Conservation (phyloP, 1,140 invertebrate species). For the Physella acuta region DNA sequence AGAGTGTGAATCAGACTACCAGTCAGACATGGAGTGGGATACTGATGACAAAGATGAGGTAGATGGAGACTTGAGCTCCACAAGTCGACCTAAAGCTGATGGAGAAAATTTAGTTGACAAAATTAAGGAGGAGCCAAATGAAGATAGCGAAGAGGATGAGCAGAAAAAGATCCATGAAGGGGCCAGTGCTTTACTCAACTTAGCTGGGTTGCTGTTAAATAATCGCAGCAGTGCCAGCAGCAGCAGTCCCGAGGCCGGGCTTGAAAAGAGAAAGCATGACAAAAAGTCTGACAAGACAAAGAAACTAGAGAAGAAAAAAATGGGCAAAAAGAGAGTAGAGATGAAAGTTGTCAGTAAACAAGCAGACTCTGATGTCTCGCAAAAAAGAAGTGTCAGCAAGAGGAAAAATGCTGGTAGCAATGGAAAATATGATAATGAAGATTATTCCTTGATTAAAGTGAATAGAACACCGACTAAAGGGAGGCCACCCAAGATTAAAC, state of each 20-base stretch:
- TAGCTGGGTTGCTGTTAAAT: constrained; percentile 65
- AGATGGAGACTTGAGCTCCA: constrained; percentile 32
- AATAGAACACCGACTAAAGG: neutral
- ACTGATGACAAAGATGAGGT: constrained; percentile 43
- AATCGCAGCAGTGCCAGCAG: neutral
- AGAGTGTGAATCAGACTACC: constrained; percentile 36
- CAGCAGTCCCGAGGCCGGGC: neutral
- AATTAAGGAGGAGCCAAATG: neutral
- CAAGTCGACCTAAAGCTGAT: constrained; percentile 17
- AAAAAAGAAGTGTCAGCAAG: constrained; percentile 10
- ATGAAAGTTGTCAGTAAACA: neutral
- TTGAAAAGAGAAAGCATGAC: neutral
- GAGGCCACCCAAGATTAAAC: neutral
- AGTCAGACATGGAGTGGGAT: constrained; percentile 41
- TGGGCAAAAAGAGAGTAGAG: constrained; percentile 2
- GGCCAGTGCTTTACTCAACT: constrained; percentile 75
- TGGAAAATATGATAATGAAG: constrained; percentile 20
- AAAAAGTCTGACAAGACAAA: neutral
- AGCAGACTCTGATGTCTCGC: neutral
- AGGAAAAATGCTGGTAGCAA: constrained; percentile 26
- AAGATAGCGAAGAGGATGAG: constrained; percentile 66
- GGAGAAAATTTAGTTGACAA: neutral
- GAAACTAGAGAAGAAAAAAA: neutral
- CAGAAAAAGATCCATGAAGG: constrained; percentile 76
- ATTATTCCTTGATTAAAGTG: constrained; percentile 14